Percentiles rank a stretch among this genome's conserved stretches.
Evolutionary conservation across 2,113 vertebrate genomes (phyloP).

Genomic region (Isurus oxyrinchus): DNA sequence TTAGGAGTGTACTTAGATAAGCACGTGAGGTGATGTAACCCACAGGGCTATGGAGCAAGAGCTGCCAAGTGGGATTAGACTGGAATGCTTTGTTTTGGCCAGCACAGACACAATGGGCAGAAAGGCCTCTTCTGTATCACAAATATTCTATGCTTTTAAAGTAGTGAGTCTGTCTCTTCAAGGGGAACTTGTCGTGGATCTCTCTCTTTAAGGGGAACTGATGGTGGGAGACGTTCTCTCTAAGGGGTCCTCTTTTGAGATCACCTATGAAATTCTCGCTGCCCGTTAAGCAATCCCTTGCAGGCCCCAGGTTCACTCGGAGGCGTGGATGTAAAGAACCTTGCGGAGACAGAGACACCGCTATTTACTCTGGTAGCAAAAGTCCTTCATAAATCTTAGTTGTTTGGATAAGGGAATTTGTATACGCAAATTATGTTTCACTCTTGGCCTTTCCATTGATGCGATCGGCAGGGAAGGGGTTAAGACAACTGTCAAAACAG

Average conservation of each 20-base stretch:
- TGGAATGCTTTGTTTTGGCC: no score
- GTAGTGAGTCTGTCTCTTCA: not conserved
- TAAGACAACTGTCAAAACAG: slow-evolving; percentile 30
- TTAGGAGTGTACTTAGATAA: no score
- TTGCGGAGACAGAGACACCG: not conserved
- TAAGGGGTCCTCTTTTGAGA: not conserved
- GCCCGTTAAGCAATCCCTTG: not conserved
- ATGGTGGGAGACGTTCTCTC: not conserved
- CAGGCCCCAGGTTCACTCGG: not conserved
- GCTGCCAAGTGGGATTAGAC: no score
- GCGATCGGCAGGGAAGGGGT: not conserved
- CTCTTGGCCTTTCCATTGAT: not conserved
- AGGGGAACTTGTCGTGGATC: not conserved
- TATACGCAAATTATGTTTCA: not conserved
- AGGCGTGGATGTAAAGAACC: not conserved
- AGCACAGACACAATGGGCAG: no score
- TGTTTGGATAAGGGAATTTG: not conserved
- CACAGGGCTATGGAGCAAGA: no score
- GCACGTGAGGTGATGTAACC: no score
- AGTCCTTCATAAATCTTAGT: not conserved
- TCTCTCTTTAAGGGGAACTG: not conserved
- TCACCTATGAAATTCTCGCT: not conserved
- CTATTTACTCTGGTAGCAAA: not conserved
- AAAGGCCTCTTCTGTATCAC: not conserved
- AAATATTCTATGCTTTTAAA: not conserved